Base-by-base conservation (phyloP, 2,113 vertebrate species). In the Gobiocypris rarus region DNA sequence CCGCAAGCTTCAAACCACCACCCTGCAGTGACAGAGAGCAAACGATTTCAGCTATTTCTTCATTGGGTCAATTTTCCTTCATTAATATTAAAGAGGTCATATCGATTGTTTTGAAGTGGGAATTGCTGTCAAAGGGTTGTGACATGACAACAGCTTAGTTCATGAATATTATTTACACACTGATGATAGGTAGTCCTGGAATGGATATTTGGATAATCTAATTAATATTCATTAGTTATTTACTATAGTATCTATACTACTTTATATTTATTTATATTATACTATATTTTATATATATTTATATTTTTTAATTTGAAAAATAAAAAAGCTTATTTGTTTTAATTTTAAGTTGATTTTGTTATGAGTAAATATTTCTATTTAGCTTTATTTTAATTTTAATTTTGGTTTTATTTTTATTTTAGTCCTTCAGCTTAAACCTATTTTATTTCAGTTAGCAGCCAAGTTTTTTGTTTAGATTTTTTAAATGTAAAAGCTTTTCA, bases 1-100 rank as follows among this genome's bases (percentile, higher is more conserved):
- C 95, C 95, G 7, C 95, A 96, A 1, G 95, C 95, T 31, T 96
- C 95, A 86, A 96, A 96, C 95, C 95, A 96, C 95, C 96, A 96
- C 26, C 95, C 95, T 96, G 86, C 14, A 83, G 56, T 5, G 80
- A 73, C 59, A 80, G 54, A 83, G 78, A 85, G 82, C n/a, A 81
- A 82, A 19, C 75, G 17, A 7, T 48, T 38, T 65, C 8, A 28
- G 10, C n/a, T 34, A 9, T 67, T 69, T 22, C 11, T 13, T 11
- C 1, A 28, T 38, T n/a, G 5, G 52, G 9, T 76, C 19, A 26
- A n/a, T 41, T 59, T 9, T 17, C 11, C 13, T 48, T 48, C 41
- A 26, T 31, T 75, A 54, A 75, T 52, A 54, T 17, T 45, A 15
- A 45, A 73, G 2, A 24, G 70, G 43, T 8, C 43, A 13, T 34